Conservation (phyloP, 2,888 invertebrate species). For the Clunio marinus region DNA sequence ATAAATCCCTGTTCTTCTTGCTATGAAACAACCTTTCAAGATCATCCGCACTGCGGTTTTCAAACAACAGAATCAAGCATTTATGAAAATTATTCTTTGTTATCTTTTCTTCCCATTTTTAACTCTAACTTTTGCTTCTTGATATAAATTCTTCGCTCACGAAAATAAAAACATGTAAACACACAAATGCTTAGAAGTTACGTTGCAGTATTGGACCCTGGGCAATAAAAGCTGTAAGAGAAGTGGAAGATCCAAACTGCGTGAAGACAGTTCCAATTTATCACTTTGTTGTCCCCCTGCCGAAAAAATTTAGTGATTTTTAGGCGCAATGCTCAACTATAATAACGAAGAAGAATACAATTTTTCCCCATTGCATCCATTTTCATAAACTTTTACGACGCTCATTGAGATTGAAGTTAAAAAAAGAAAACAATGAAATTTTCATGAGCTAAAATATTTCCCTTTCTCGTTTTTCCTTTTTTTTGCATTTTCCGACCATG, state of each 20-base stretch:
- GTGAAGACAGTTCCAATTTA: slow-evolving; percentile 25
- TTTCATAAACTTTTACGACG: slow-evolving; percentile 6
- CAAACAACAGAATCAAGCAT: no score
- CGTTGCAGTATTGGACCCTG: slow-evolving; percentile 10
- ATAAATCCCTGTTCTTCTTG: no score
- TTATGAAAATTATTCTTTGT: no score
- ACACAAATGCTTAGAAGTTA: slow-evolving; percentile 1
- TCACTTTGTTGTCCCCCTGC: slow-evolving; percentile 22
- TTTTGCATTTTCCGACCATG: slow-evolving; percentile 19
- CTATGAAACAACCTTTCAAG: no score
- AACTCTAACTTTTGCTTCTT: slow-evolving; percentile 10
- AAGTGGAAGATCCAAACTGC: slow-evolving; percentile 21
- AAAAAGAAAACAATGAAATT: not conserved
- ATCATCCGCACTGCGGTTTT: no score
- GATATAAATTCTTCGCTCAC: not conserved
- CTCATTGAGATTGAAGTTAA: no score
- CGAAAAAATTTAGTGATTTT: slow-evolving; percentile 36
- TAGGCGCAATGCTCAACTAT: not conserved
- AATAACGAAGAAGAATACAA: not conserved
- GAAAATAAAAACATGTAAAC: not conserved
- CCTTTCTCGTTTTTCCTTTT: not conserved
- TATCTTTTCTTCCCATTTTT: not conserved
- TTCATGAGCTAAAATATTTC: not conserved
- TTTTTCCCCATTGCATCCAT: not conserved
- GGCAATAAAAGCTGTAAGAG: slow-evolving; percentile 12